A percentile compares a stretch with the other conserved stretches of the same genome.
Evolutionary conservation across 2,113 vertebrate genomes (phyloP).

Genomic region (Polypterus senegalus): DNA sequence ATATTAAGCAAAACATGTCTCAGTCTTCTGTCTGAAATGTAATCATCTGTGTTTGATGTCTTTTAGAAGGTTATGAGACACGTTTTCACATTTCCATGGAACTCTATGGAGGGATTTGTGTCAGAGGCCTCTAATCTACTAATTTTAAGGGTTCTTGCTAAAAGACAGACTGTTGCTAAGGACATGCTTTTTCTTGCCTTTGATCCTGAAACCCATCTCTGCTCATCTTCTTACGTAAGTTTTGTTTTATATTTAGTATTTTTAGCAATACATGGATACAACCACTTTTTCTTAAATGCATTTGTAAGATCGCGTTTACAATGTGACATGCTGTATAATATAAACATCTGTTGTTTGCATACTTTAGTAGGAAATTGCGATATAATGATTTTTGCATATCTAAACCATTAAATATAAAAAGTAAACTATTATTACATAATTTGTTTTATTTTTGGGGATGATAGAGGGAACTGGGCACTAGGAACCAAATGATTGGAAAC

Average conservation of each 20-base stretch:
- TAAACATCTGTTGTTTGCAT: too few species aligned
- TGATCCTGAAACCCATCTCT: slow-evolving; percentile 45
- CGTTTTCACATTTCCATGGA: slow-evolving; percentile 31
- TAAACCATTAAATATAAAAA: too few species aligned
- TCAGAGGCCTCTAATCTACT: slow-evolving; percentile 69
- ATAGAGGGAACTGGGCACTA: slow-evolving; percentile 51
- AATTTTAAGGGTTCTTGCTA: slow-evolving; percentile 64
- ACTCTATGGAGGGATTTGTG: slow-evolving; percentile 49
- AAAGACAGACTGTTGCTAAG: slow-evolving; percentile 39
- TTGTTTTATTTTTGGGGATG: not conserved
- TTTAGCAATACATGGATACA: not conserved
- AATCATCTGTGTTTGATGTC: not conserved
- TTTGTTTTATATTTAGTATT: not conserved
- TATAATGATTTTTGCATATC: too few species aligned
- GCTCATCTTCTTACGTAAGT: slow-evolving; percentile 62
- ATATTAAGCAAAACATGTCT: not conserved
- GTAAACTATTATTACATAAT: not conserved
- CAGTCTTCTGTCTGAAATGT: not conserved
- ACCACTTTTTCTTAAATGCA: too few species aligned
- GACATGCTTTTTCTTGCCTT: slow-evolving; percentile 57
- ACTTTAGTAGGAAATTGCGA: too few species aligned
- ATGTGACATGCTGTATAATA: too few species aligned
- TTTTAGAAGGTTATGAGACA: slow-evolving; percentile 41
- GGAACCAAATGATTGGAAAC: slow-evolving; percentile 41
- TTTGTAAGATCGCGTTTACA: too few species aligned